Base-by-base conservation (phyloP, 1,140 invertebrate genomes). In the Babylonia areolata region DNA sequence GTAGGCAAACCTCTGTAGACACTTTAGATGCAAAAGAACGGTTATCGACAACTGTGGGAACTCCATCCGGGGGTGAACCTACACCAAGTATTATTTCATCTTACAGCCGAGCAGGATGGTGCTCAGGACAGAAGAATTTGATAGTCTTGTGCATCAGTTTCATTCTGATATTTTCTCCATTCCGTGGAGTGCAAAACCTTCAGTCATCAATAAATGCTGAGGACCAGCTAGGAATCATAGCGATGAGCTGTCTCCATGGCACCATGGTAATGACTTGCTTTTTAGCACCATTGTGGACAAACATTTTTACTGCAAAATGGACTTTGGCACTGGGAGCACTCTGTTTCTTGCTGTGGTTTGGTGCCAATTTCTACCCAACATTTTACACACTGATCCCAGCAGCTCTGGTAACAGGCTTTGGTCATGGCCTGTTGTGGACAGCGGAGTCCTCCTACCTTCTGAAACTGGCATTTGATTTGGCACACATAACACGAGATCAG, bases 121-220 rank as follows among this genome's bases (percentile, higher is more conserved):
- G 92, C 71, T 89, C 90, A n/a, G 91, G 91, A 69, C 90, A 90
- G 85, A 94, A 94, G 87, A 94, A 94, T 78, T 86, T 94, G 31
- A 89, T 94, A 51, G 90, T 94, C 81, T 84, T 94, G 31, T 93
- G 93, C 79, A 82, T 92, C 20, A 91, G 93, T 87, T 94, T 94
- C 84, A 93, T 94, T 51, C 89, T 94, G 20, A 88, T 93, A n/a
- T 94, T 93, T 89, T 92, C 93, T 31, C 92, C 92, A 42, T 94
- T 94, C 81, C 87, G 93, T 79, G 93, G 93, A 37, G 93, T 94
- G 85, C 93, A 94, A 83, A 94, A 94, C 81, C 87, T 94, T 1
- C 93, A 94, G 87, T 93, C 93, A 15, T 93, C 92, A 17, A 86
- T 94, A 33, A 93, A 94, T 85, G 84, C 89, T 20, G 81, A 89